Conservation (phyloP, 2,888 invertebrate genomes). For the Anthophora plumipes region DNA sequence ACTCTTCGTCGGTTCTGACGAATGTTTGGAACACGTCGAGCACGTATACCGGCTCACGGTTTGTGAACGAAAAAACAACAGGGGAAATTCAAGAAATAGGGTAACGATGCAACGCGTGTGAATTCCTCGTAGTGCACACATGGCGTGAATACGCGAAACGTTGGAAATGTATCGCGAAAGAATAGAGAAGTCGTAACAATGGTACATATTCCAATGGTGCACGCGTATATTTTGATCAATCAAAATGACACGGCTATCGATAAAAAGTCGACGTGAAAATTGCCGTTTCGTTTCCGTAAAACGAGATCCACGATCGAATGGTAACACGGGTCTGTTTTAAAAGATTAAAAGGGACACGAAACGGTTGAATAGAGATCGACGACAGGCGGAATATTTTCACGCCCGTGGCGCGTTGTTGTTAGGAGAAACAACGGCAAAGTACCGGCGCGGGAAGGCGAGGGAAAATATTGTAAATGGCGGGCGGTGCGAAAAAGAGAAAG, state of each 20-base stretch:
- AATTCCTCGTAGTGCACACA: not conserved
- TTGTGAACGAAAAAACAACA: not conserved
- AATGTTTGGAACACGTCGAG: not conserved
- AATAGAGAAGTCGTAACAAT: not conserved
- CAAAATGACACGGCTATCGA: not conserved
- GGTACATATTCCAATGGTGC: not conserved
- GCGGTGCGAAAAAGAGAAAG: conserved; percentile 6
- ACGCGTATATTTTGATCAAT: conserved; percentile 1
- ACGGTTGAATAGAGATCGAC: conserved; percentile 5
- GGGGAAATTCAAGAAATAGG: not conserved
- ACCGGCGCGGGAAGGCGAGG: not conserved
- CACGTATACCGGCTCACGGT: not conserved
- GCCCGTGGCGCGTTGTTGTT: conserved; percentile 32
- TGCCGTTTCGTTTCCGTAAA: not conserved
- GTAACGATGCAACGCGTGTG: not conserved
- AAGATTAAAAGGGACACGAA: conserved; percentile 9
- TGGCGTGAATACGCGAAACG: not conserved
- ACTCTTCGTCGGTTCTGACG: not conserved
- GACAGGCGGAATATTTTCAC: conserved; percentile 39
- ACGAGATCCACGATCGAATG: not conserved
- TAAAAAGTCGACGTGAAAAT: not conserved
- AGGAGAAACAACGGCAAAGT: conserved; percentile 31
- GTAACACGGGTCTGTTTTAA: conserved; percentile 8
- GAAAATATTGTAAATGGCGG: conserved; percentile 53
- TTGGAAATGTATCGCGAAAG: too few species aligned